Conservation (phyloP, 1,140 invertebrate genomes). For the Harpegnathos saltator region DNA sequence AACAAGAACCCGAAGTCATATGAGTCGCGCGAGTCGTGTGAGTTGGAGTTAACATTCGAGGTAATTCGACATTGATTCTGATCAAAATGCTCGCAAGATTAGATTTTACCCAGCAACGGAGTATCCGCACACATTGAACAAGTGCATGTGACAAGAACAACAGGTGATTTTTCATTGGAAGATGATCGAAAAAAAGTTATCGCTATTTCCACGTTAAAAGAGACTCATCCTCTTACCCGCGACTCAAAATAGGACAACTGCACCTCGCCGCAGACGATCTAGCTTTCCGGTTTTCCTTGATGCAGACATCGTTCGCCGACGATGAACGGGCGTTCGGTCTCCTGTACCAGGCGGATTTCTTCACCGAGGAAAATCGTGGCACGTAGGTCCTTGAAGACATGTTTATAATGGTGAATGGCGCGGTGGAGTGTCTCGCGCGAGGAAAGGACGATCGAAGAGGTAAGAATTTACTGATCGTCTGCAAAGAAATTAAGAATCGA, state of each 20-base stretch:
- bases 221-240: not conserved
- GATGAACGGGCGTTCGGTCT: not conserved
- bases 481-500: not conserved
- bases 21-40: not conserved
- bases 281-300: slow-evolving; percentile 12
- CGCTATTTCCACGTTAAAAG: not conserved
- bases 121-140: not conserved
- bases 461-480: slow-evolving; percentile 2
- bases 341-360: not conserved
- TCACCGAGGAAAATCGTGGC: slow-evolving; percentile 4
- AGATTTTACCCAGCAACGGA: too few relatives aligned
- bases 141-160: not conserved
- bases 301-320: not conserved
- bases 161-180: not conserved
- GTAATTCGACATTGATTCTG: too few relatives aligned
- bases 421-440: slow-evolving; percentile 11
- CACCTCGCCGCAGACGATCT: not conserved
- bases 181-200: not conserved
- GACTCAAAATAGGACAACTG: not conserved
- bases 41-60: too few relatives aligned
- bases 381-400: slow-evolving; percentile 7
- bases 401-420: slow-evolving; percentile 9
- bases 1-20: not conserved
- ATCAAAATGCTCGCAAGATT: too few relatives aligned
- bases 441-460: slow-evolving; percentile 1